A percentile compares a stretch with the other conserved stretches of the same genome.
Evolutionary conservation across 2,797 vertebrate species (phyloP).

Genomic region (Coluber constrictor): DNA sequence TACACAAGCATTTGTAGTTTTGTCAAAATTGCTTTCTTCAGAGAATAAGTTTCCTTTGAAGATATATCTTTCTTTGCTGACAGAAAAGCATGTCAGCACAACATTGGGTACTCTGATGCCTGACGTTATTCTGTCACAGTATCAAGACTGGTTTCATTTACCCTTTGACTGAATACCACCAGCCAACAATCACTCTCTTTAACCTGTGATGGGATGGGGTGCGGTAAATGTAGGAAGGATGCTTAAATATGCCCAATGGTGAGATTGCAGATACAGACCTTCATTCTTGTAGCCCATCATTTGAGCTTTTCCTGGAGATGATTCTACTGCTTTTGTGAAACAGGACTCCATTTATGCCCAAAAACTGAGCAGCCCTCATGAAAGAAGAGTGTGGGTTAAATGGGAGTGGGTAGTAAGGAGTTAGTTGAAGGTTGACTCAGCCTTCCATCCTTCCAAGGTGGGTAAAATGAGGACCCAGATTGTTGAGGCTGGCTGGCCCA

Average conservation of each 20-base stretch:
- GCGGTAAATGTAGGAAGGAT: background rate
- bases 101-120: background rate
- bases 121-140: background rate
- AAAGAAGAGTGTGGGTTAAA: background rate
- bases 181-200: background rate
- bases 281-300: background rate
- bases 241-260: background rate
- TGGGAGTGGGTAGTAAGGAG: background rate
- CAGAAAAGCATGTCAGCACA: background rate
- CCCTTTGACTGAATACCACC: background rate
- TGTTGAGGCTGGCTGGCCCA: background rate
- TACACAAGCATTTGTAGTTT: background rate
- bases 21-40: background rate
- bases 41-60: background rate
- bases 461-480: background rate
- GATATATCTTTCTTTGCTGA: background rate
- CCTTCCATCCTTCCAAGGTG: background rate
- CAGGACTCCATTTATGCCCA: background rate
- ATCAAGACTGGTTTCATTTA: background rate
- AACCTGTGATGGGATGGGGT: background rate
- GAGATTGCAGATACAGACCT: background rate
- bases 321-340: background rate
- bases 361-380: background rate
- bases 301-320: too few species aligned
- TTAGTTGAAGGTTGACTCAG: background rate